Conservation (phyloP, 2,888 invertebrate genomes). For the Stomorhina lunata region DNA sequence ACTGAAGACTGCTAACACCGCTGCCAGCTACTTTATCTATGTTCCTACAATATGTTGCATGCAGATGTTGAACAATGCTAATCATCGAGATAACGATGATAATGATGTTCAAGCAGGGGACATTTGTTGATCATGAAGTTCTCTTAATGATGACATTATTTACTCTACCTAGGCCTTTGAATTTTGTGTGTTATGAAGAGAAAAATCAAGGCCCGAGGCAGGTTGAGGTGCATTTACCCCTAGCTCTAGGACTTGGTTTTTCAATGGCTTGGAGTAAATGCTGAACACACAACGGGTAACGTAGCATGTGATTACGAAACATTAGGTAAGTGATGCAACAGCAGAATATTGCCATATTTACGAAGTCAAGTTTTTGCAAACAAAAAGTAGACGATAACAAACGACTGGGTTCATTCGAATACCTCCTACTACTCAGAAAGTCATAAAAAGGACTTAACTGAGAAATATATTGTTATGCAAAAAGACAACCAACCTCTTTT, state of each 20-base stretch:
- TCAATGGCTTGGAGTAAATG: not conserved
- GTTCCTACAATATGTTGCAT: conserved; percentile 51
- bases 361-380: conserved; percentile 27
- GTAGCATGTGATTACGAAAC: conserved; percentile 35
- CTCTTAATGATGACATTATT: conserved; percentile 29
- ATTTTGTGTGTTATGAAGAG: not conserved
- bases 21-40: conserved; percentile 20
- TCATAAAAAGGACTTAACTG: not conserved
- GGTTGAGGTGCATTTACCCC: conserved; percentile 11
- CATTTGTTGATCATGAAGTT: not conserved
- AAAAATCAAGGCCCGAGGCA: not conserved
- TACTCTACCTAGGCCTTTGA: conserved; percentile 35
- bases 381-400: conserved; percentile 1
- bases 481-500: too few species aligned
- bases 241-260: not conserved
- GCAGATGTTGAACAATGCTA: conserved; percentile 30
- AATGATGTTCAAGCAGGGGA: not conserved
- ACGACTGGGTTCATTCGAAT: not conserved
- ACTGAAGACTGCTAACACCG: conserved; percentile 49
- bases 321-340: conserved; percentile 39
- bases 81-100: not conserved
- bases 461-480: too few species aligned
- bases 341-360: conserved; percentile 17
- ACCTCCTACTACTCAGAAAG: not conserved
- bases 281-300: not conserved